These are phyloP conservation scores for Antigone vipio DNA, from an alignment of 2,113 vertebrate genomes.

Conservation along the genomic window DNA sequence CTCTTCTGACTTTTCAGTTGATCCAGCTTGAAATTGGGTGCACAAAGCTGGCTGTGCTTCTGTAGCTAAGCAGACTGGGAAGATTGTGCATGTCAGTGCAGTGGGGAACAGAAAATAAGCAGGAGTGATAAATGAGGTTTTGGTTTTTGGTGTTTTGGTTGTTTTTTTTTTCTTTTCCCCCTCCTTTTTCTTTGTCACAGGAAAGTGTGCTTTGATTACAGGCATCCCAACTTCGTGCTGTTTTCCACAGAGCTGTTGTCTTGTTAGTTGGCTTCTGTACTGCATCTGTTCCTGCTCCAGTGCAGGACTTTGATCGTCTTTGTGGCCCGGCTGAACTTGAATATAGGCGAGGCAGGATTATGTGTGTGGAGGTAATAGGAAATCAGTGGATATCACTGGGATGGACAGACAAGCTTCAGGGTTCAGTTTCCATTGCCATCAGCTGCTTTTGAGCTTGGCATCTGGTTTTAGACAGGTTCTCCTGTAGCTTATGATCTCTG, in stretches of 20 bases:
- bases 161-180: no score
- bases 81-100: background rate
- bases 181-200: background rate
- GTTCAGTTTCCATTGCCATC: background rate
- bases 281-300: accelerated
- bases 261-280: background rate
- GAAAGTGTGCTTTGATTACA: background rate
- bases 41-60: background rate
- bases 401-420: accelerated
- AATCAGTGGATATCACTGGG: background rate
- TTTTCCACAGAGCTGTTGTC: background rate
- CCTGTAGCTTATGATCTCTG: accelerated
- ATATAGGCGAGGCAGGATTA: accelerated
- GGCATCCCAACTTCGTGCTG: background rate
- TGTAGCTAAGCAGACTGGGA: background rate
- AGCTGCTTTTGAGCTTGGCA: background rate
- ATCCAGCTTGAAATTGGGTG: background rate
- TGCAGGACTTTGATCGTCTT: background rate
- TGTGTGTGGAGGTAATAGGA: accelerated
- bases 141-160: no score
- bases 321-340: no score
- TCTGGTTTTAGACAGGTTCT: background rate
- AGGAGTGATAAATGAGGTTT: no score
- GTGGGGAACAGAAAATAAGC: background rate
- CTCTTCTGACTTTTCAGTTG: background rate